A percentile compares a stretch with the other conserved stretches of the same genome.
Evolutionary conservation across 2,797 vertebrate species (phyloP).

Genomic region (Mallotus villosus): DNA sequence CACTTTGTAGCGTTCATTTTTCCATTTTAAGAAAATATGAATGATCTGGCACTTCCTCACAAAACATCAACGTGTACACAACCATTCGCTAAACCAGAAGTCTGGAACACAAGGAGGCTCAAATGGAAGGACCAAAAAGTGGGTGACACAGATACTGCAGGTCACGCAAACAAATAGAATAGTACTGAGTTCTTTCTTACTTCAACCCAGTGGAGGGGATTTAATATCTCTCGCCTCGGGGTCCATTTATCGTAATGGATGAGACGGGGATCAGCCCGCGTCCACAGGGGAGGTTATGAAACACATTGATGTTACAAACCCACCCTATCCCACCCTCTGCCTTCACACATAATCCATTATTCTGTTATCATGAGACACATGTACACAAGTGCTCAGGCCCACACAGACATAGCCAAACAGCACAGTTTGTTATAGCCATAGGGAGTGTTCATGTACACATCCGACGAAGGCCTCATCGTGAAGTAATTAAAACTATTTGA

Average conservation of each 20-base stretch:
- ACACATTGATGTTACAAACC: slow-evolving; percentile 4
- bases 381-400: not conserved
- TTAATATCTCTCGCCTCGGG: slow-evolving; percentile 24
- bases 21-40: too few relatives aligned
- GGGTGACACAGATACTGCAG: not conserved
- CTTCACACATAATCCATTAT: slow-evolving; percentile 18
- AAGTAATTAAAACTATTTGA: slow-evolving; percentile 63
- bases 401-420: slow-evolving; percentile 7
- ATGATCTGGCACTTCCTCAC: too few relatives aligned
- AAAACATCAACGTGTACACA: too few relatives aligned
- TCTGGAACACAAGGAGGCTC: not conserved
- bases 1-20: too few relatives aligned
- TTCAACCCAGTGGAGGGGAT: slow-evolving; percentile 1
- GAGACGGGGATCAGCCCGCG: slow-evolving; percentile 16
- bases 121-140: not conserved
- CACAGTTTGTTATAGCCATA: slow-evolving; percentile 13
- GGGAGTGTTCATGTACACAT: too few relatives aligned
- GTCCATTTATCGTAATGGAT: slow-evolving; percentile 26
- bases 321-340: slow-evolving; percentile 13
- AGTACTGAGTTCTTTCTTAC: not conserved
- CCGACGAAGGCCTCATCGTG: not conserved
- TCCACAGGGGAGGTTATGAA: slow-evolving; percentile 4
- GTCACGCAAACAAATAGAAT: not conserved
- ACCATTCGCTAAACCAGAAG: not conserved
- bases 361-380: slow-evolving; percentile 5